A percentile compares a stretch with the other conserved stretches of the same genome.
These are phyloP conservation scores for Drosophila pullipes DNA, from an alignment of 2,888 invertebrate genomes.

Conservation along the genomic window DNA sequence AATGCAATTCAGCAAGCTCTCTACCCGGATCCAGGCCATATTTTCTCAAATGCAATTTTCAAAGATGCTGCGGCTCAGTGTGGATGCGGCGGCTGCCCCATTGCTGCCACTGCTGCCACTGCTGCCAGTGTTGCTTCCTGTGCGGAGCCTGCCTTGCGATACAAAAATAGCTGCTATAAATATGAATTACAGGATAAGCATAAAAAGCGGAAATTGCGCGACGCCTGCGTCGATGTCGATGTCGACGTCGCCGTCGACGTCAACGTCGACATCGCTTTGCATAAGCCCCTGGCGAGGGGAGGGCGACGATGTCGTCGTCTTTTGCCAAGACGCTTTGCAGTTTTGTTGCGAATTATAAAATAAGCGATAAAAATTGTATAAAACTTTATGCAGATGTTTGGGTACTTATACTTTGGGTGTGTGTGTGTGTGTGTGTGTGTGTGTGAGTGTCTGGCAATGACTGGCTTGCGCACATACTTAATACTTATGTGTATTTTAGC, in stretches of 20 bases:
- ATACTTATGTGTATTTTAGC: conserved; percentile 69
- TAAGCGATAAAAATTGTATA: conserved; percentile 80
- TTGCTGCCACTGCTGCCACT: neutral
- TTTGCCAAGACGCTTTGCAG: conserved; percentile 73
- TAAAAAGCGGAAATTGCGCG: conserved; percentile 84
- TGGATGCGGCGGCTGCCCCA: neutral
- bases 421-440: neutral
- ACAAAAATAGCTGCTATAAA: conserved; percentile 81
- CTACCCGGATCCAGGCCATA: conserved; percentile 10
- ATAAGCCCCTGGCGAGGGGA: conserved; percentile 58
- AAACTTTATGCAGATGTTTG: conserved; percentile 72
- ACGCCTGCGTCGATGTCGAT: conserved; percentile 48
- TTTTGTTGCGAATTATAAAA: conserved; percentile 80
- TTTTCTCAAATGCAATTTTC: conserved; percentile 72
- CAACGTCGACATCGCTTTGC: conserved; percentile 60
- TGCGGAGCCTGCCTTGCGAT: conserved; percentile 37
- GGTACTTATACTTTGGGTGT: conserved; percentile 17
- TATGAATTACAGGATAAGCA: conserved; percentile 85
- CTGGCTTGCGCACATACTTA: conserved; percentile 31
- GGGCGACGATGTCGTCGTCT: conserved; percentile 10
- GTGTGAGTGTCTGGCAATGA: conserved; percentile 3
- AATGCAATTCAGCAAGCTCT: conserved; percentile 64
- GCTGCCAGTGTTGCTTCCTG: conserved; percentile 48
- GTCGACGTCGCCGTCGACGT: conserved; percentile 10
- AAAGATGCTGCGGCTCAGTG: conserved; percentile 63